phyloP scores from a whole-genome alignment of 1,140 invertebrate genomes.

The Scaptomyza pallida region DNA sequence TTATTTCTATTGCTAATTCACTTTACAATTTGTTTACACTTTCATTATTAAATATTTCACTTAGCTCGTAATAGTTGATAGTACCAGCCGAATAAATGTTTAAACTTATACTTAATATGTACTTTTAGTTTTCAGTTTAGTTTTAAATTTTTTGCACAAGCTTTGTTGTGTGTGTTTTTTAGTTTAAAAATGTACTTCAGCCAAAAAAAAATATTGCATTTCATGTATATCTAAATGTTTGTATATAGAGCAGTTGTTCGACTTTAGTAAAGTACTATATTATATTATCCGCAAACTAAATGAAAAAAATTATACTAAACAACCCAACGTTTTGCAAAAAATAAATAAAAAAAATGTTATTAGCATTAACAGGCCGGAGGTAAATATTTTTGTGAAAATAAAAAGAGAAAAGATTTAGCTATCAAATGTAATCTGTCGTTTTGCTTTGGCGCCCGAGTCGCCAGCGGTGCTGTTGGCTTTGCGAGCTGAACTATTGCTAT shows the following conservation, averaged over 20 bases:
- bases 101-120: conserved; percentile 13
- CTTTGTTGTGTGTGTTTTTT: conserved; percentile 2
- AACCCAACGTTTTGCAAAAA: conserved; percentile 44
- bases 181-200: conserved; percentile 40
- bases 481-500: conserved; percentile 49
- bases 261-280: conserved; percentile 21
- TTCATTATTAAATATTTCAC: conserved; percentile 2
- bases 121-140: conserved; percentile 15
- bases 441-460: conserved; percentile 62
- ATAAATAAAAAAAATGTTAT: conserved; percentile 19
- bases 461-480: conserved; percentile 27
- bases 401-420: conserved; percentile 55
- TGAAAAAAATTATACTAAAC: conserved; percentile 65
- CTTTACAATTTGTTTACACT: conserved; percentile 51
- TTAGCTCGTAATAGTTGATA: neutral
- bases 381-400: no score
- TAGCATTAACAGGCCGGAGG: neutral
- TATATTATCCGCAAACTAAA: conserved; percentile 34
- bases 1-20: conserved; percentile 46
- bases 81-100: conserved; percentile 8
- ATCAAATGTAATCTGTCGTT: conserved; percentile 80
- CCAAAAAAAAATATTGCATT: conserved; percentile 68
- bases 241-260: conserved; percentile 3
- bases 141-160: conserved; percentile 57
- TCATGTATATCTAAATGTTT: conserved; percentile 10